Conservation (phyloP, 1,140 invertebrate genomes). For the Bombus difficillimus region DNA sequence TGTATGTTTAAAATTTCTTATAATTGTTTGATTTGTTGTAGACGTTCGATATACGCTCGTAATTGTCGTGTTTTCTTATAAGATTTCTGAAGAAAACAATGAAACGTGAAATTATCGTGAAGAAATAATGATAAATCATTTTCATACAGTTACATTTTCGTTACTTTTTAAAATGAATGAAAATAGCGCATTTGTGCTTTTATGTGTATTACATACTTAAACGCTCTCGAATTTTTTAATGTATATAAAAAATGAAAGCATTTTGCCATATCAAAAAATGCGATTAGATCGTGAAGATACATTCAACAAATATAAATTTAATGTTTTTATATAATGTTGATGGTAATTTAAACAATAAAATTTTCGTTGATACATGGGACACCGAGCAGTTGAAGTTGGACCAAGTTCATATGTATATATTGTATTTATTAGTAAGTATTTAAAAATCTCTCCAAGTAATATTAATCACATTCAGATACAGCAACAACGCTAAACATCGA, state of each 20-base stretch:
- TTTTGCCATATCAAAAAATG: slow-evolving; percentile 31
- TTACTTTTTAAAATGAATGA: not conserved
- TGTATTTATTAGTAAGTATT: slow-evolving; percentile 6
- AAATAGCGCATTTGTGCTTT: not conserved
- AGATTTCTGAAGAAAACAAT: slow-evolving; percentile 6
- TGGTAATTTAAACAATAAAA: slow-evolving; percentile 15
- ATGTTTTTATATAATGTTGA: slow-evolving; percentile 4
- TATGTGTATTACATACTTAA: not conserved
- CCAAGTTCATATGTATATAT: not conserved
- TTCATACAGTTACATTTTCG: not conserved
- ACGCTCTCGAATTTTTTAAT: not conserved
- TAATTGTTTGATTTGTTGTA: not conserved
- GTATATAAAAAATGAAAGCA: slow-evolving; percentile 9
- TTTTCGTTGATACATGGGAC: not conserved
- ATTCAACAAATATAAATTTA: slow-evolving; percentile 3
- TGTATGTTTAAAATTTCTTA: not conserved
- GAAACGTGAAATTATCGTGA: not conserved
- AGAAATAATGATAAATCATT: not conserved
- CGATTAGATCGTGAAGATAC: slow-evolving; percentile 4
- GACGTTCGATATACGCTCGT: not conserved
- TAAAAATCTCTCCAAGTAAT: not conserved
- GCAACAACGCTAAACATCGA: slow-evolving; percentile 23
- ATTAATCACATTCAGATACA: slow-evolving; percentile 24
- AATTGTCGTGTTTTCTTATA: not conserved
- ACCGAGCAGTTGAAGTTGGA: slow-evolving; percentile 1